These are phyloP conservation scores for Calliphora vomitoria DNA, from an alignment of 2,888 invertebrate genomes.

Conservation along the genomic window DNA sequence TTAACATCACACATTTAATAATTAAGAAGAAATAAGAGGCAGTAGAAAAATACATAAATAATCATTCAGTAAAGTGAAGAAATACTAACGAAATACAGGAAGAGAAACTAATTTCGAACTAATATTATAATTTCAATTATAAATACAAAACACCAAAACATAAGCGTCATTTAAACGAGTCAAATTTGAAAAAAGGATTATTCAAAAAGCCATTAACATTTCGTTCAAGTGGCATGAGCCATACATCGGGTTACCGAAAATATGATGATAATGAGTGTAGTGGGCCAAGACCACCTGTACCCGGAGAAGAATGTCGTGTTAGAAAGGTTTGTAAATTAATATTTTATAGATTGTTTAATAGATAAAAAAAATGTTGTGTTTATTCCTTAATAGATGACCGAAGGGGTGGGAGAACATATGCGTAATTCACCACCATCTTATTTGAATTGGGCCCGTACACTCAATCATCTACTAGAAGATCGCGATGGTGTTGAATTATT, in stretches of 20 bases:
- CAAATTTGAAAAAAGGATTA: conserved; percentile 15
- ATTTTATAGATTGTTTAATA: not conserved
- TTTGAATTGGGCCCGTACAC: conserved; percentile 94
- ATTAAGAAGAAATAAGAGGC: conserved; percentile 22
- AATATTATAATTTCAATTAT: not conserved
- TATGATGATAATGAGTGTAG: conserved; percentile 85
- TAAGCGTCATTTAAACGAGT: not conserved
- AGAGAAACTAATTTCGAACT: conserved; percentile 15
- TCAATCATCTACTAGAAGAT: conserved; percentile 94
- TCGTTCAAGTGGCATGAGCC: conserved; percentile 84
- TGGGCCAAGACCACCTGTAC: conserved; percentile 92
- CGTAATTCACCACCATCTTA: conserved; percentile 88
- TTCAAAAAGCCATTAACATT: conserved; percentile 71
- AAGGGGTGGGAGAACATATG: conserved; percentile 83
- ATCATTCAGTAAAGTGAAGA: not conserved
- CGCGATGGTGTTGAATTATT: conserved; percentile 95
- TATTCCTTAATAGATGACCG: conserved; percentile 82
- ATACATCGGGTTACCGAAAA: conserved; percentile 83
- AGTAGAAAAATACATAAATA: too few relatives aligned
- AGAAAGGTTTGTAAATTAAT: conserved; percentile 81
- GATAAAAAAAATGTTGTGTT: conserved; percentile 1
- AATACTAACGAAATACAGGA: not conserved
- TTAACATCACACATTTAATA: conserved; percentile 49
- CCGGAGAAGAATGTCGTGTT: conserved; percentile 87
- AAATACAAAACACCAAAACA: not conserved